phyloP scores from a whole-genome alignment of 2,113 vertebrate species.

The Sylvia atricapilla region DNA sequence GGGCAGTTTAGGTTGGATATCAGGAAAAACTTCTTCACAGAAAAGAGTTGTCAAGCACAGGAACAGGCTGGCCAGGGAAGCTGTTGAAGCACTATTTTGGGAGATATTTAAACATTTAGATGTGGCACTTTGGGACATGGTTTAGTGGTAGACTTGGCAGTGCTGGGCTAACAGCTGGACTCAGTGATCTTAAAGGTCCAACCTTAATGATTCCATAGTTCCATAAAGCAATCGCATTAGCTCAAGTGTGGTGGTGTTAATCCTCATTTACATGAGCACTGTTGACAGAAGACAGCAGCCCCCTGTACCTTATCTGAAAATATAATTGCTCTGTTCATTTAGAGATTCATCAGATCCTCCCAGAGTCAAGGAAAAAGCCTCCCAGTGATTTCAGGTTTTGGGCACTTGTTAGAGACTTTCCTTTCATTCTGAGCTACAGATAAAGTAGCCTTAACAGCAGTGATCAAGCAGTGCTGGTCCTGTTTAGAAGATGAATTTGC shows the following conservation, averaged over 20 bases:
- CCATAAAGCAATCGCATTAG: not conserved
- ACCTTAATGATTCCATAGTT: not conserved
- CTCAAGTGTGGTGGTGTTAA: not conserved
- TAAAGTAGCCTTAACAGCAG: not conserved
- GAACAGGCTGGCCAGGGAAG: not conserved
- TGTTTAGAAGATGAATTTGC: not conserved
- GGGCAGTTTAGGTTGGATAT: not conserved
- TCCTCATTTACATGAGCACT: not conserved
- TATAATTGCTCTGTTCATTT: not conserved
- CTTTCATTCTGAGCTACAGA: not conserved
- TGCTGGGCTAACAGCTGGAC: not conserved
- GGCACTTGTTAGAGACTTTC: not conserved
- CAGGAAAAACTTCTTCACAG: too few relatives aligned
- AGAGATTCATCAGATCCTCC: not conserved
- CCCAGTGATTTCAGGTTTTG: not conserved
- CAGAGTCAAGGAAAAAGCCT: not conserved
- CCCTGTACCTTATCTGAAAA: not conserved
- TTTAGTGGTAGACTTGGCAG: not conserved
- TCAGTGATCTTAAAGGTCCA: not conserved
- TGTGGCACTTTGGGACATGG: not conserved
- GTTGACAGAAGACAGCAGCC: not conserved
- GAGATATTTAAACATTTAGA: not conserved
- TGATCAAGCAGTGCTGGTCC: not conserved
- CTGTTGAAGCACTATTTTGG: accelerated
- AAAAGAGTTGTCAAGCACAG: not conserved